Conservation (phyloP, 2,888 invertebrate genomes). For the Agonopterix subpropinquella region DNA sequence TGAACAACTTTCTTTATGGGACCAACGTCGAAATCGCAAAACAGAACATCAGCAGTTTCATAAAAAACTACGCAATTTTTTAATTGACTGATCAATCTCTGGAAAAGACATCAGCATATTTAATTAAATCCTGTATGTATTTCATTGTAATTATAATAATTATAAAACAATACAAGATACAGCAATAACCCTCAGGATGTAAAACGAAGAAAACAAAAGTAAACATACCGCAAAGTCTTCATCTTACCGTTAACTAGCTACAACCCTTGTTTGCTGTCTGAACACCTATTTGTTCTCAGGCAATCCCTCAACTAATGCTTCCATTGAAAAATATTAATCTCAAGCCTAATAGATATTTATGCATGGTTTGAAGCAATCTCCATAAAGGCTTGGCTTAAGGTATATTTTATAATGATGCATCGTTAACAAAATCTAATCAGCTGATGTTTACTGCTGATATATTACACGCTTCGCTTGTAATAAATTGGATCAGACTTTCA, state of each 20-base stretch:
- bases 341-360: constrained; percentile 71
- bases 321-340: constrained; percentile 70
- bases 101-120: too few relatives aligned
- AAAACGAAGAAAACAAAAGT: constrained; percentile 23
- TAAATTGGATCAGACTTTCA: constrained; percentile 23
- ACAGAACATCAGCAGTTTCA: too few relatives aligned
- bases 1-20: too few relatives aligned
- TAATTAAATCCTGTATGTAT: too few relatives aligned
- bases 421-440: constrained; percentile 54
- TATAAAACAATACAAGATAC: constrained; percentile 14
- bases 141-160: too few relatives aligned
- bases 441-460: constrained; percentile 52
- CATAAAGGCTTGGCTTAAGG: constrained; percentile 38
- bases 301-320: constrained; percentile 40
- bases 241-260: constrained; percentile 43
- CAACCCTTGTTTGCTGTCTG: constrained; percentile 63
- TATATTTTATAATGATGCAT: constrained; percentile 43
- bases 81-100: too few relatives aligned
- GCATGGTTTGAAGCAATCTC: constrained; percentile 65
- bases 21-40: too few relatives aligned
- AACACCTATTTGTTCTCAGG: constrained; percentile 30
- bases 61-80: too few relatives aligned
- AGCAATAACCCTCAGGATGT: constrained; percentile 13
- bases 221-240: constrained; percentile 36
- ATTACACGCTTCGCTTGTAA: constrained; percentile 38